Evolutionary conservation across 2,888 invertebrate species (phyloP), one percentile per base, ranked within the genome.

Genomic region (Cheilosia vernalis): DNA sequence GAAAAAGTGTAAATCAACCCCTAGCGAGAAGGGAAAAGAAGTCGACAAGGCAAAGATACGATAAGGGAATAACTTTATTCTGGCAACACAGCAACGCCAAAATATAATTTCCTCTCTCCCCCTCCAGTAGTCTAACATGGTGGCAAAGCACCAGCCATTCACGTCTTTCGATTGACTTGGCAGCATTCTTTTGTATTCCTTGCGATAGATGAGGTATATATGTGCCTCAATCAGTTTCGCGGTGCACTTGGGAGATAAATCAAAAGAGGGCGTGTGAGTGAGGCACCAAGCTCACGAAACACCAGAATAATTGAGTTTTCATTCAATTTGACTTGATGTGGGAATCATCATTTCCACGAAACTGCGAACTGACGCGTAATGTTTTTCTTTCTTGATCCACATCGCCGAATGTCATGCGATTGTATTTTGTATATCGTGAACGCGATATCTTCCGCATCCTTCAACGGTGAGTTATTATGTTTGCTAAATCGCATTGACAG

Each of bases 251-350:
- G 79, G 79, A 79, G 67, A 73, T 83, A 83, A 83, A 79, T 83
- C 78, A 73, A 67, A 63, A 64, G 49, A 37, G 49, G 61, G 49
- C 37, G 60, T 55, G 42, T 33, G 61, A 49, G 40, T 6, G 4
- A 21, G 13, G 15, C 24, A 40, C 40, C 5, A 19, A 10, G 6
- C 19, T 30, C 13, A 53, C 64, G 69, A 58, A 84, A 84, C 49
- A 70, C 60, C 37, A 74, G 80, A 70, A 80, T 84, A 84, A 84
- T 84, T 80, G 84, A 74, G 80, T 84, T 74, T 84, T 84, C 70
- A 64, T 80, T 79, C 84, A 70, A 80, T 84, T 80, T 84, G 66
- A 80, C 84, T 84, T 83, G 69, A 73, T 53, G 78, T 58, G 61
- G 42, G 55, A 67, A 73, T 1, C 6, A 27, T 78, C 51, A 67